Evolutionary conservation across 2,888 invertebrate species (phyloP).

Genomic region (Agonum fuliginosum): DNA sequence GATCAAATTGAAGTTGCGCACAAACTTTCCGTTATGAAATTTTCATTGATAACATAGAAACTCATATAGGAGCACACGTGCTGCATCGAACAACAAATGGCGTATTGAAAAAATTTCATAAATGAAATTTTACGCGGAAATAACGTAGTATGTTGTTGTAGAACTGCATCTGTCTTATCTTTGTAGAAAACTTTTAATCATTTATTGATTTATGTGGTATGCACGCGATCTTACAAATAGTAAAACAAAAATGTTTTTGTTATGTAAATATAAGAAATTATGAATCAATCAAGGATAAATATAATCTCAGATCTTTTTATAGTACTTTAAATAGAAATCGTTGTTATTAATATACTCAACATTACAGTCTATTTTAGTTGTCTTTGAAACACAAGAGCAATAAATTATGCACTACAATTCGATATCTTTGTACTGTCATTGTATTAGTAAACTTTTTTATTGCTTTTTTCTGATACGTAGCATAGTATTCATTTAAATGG

Average conservation of each 20-base stretch:
- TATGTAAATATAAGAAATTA: conserved; percentile 31
- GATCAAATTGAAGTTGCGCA: conserved; percentile 34
- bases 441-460: not conserved
- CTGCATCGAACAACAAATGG: not conserved
- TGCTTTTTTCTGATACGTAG: not conserved
- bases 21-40: conserved; percentile 35
- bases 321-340: not conserved
- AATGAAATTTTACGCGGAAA: conserved; percentile 19
- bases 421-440: not conserved
- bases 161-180: conserved; percentile 17
- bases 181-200: not conserved
- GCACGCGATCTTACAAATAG: conserved; percentile 11
- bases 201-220: not conserved
- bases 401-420: not conserved
- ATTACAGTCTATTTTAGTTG: conserved; percentile 21
- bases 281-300: conserved; percentile 28
- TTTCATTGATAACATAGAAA: conserved; percentile 39
- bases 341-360: not conserved
- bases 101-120: conserved; percentile 37
- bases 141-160: conserved; percentile 16
- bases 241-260: conserved; percentile 24
- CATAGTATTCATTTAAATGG: not conserved
- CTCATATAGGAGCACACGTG: conserved; percentile 30
- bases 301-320: conserved; percentile 21
- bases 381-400: not conserved